A percentile compares a stretch with the other conserved stretches of the same genome.
Evolutionary conservation across 2,888 invertebrate genomes (phyloP).

Genomic region (Cerastis leucographa): DNA sequence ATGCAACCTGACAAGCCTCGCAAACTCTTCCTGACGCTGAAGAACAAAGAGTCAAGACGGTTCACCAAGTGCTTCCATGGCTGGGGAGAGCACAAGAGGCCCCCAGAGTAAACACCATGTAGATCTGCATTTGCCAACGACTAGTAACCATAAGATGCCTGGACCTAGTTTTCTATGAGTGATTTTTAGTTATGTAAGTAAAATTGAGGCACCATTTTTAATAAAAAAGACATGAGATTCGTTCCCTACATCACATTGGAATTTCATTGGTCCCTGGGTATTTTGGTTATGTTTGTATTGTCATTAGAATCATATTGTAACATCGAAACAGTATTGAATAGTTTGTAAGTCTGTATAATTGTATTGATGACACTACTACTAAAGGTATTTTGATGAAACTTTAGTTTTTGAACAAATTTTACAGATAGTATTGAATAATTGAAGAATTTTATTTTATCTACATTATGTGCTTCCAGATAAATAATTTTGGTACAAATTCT

Average conservation of each 20-base stretch:
- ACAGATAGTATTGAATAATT: conserved; percentile 14
- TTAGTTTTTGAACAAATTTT: conserved; percentile 17
- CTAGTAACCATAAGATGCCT: conserved; percentile 45
- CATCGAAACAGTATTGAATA: conserved; percentile 53
- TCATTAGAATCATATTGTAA: conserved; percentile 23
- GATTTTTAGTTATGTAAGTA: conserved; percentile 49
- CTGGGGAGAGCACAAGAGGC: conserved; percentile 97
- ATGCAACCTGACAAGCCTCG: conserved; percentile 97
- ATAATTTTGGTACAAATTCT: conserved; percentile 53
- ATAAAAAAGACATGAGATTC: conserved; percentile 33
- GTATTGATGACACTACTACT: conserved; percentile 14
- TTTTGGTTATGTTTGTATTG: conserved; percentile 18
- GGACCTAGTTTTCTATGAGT: conserved; percentile 47
- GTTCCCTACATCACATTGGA: conserved; percentile 28
- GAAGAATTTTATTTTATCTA: neutral
- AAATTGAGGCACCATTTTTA: conserved; percentile 39
- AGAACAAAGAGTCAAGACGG: conserved; percentile 98
- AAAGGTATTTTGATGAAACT: conserved; percentile 16
- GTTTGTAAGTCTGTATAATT: conserved; percentile 32
- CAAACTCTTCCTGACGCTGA: conserved; percentile 98
- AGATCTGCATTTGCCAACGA: conserved; percentile 43
- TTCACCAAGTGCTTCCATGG: conserved; percentile 99
- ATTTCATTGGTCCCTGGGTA: conserved; percentile 16
- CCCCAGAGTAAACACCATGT: conserved; percentile 91
- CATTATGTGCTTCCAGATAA: conserved; percentile 73